A percentile compares a stretch with the other conserved stretches of the same genome.
phyloP scores from a whole-genome alignment of 2,797 vertebrate genomes.

The Sphenodon punctatus region DNA sequence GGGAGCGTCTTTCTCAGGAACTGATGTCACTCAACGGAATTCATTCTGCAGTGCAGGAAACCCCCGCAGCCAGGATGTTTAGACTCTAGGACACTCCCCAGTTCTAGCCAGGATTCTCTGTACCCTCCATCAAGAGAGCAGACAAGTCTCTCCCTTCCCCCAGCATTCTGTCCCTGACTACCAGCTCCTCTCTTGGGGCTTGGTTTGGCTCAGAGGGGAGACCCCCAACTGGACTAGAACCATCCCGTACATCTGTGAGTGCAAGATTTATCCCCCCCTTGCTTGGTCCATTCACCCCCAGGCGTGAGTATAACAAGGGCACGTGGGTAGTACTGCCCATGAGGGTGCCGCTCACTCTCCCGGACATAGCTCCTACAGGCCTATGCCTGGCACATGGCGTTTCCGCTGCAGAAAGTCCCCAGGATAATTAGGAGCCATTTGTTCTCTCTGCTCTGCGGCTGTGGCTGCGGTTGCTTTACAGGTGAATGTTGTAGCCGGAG shows the following conservation, averaged over 20 bases:
- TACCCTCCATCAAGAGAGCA: too few species aligned
- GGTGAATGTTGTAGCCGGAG: background rate
- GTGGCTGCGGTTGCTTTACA: background rate
- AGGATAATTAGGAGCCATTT: constrained; percentile 34
- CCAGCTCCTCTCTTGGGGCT: too few species aligned
- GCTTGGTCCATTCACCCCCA: background rate
- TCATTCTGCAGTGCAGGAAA: background rate
- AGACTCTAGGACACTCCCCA: background rate
- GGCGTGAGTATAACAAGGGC: background rate
- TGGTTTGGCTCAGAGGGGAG: too few species aligned
- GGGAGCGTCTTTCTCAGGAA: background rate
- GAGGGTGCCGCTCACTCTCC: background rate
- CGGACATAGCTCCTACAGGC: background rate
- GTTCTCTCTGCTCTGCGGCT: background rate
- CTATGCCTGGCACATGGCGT: too few species aligned
- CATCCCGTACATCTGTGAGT: too few species aligned
- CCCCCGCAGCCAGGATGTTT: background rate
- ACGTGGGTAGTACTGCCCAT: background rate
- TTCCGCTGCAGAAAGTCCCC: constrained; percentile 10
- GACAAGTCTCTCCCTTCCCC: too few species aligned
- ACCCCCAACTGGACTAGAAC: too few species aligned
- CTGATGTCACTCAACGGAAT: background rate
- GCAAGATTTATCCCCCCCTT: too few species aligned
- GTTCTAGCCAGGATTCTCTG: too few species aligned
- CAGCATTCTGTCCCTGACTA: too few species aligned